phyloP scores from a whole-genome alignment of 2,113 vertebrate genomes.

The Chloropsis hardwickii region DNA sequence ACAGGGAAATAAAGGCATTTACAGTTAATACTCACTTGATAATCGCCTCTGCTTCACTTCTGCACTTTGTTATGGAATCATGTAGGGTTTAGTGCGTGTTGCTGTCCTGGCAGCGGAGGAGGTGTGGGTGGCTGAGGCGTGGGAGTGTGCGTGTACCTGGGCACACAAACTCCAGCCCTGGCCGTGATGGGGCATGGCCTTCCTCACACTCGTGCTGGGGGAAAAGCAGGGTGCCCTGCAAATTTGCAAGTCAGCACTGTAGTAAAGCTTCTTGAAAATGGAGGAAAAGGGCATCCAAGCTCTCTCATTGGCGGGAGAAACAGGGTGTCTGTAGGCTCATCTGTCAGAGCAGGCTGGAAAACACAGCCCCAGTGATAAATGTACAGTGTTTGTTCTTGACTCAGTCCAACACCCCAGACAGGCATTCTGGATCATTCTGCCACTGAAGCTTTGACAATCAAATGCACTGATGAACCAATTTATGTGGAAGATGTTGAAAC shows the following conservation, averaged over 20 bases:
- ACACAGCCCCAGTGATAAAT: not conserved
- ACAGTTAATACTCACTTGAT: not conserved
- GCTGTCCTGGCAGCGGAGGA: not conserved
- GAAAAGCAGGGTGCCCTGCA: fast-evolving
- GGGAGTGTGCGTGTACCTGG: fast-evolving
- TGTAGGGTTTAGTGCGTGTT: not conserved
- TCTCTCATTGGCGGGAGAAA: not conserved
- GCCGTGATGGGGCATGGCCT: not conserved
- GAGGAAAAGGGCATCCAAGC: not conserved
- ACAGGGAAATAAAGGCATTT: not conserved
- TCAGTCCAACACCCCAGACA: not conserved
- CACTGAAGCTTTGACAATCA: not conserved
- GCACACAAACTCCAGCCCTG: not conserved
- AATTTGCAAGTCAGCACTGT: not conserved
- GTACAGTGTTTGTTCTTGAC: fast-evolving
- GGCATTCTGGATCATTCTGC: not conserved
- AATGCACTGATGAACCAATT: not conserved
- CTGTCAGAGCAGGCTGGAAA: not conserved
- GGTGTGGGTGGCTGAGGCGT: fast-evolving
- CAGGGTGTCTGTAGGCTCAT: not conserved
- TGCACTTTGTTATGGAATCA: not conserved
- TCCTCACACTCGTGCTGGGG: not conserved
- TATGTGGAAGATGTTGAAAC: not conserved
- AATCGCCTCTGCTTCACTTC: not conserved
- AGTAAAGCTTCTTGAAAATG: not conserved